Conservation (phyloP, 2,888 invertebrate species). For the Hydroisotoma schaefferi region DNA sequence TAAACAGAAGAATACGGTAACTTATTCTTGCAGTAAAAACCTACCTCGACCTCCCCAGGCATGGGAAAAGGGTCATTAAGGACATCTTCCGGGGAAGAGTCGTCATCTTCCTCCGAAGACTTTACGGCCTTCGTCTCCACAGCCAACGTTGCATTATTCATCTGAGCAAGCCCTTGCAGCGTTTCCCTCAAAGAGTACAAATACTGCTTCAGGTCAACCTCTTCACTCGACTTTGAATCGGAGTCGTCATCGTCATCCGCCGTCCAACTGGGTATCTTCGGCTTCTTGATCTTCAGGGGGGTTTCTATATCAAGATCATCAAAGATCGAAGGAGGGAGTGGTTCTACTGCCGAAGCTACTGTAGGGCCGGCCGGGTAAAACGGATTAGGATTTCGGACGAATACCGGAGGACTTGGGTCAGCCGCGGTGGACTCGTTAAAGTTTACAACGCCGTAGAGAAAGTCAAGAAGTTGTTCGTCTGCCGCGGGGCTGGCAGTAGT, state of each 20-base stretch:
- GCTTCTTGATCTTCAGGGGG: conserved; percentile 2
- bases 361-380: too few species aligned
- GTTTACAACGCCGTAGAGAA: conserved; percentile 23
- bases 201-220: conserved; percentile 17
- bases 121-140: conserved; percentile 15
- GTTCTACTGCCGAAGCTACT: too few species aligned
- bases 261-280: neutral
- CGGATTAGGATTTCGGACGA: too few species aligned
- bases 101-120: conserved; percentile 3
- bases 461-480: conserved; percentile 25
- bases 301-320: too few species aligned
- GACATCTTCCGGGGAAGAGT: conserved; percentile 9
- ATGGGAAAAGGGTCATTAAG: neutral
- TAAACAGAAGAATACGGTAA: too few species aligned
- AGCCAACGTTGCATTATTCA: conserved; percentile 29
- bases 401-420: too few species aligned
- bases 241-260: conserved; percentile 1
- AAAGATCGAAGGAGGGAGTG: too few species aligned
- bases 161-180: conserved; percentile 24
- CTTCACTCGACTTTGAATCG: conserved; percentile 5
- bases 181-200: conserved; percentile 26
- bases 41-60: conserved; percentile 8
- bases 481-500: conserved; percentile 9
- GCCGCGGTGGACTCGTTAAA: too few species aligned
- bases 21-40: too few species aligned